Evolutionary conservation across 2,888 invertebrate species (phyloP).

Genomic region (Heliconius hortense): DNA sequence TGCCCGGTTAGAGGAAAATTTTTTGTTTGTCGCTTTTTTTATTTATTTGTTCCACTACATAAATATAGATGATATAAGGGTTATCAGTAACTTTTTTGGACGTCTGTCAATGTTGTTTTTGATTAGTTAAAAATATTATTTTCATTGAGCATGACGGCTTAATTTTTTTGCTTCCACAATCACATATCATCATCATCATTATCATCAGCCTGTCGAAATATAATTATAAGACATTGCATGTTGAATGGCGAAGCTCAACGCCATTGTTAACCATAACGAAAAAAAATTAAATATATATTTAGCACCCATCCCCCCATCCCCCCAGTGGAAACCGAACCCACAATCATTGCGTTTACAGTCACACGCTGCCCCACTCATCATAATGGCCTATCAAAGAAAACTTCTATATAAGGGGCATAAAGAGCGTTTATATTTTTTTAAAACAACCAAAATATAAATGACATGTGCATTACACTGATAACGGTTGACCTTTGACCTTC

Average conservation of each 20-base stretch:
- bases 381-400: neutral
- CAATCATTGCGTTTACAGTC: neutral
- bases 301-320: too few relatives aligned
- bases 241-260: neutral
- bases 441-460: conserved; percentile 11
- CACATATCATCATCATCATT: too few relatives aligned
- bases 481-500: conserved; percentile 42
- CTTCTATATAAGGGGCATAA: neutral
- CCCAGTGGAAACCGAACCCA: neutral
- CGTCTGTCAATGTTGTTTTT: neutral
- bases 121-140: neutral
- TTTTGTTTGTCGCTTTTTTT: neutral
- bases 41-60: neutral
- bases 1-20: neutral
- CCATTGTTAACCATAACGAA: neutral
- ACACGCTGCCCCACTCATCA: neutral
- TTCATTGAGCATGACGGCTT: neutral
- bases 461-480: conserved; percentile 13
- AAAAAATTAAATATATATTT: neutral
- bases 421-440: neutral
- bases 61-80: conserved; percentile 4
- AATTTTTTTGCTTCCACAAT: neutral
- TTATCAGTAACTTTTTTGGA: conserved; percentile 2
- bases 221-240: neutral
- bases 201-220: neutral